Evolutionary conservation across 2,888 invertebrate genomes (phyloP), one percentile per base, ranked within the genome.

Genomic region (Diarsia dahlii): DNA sequence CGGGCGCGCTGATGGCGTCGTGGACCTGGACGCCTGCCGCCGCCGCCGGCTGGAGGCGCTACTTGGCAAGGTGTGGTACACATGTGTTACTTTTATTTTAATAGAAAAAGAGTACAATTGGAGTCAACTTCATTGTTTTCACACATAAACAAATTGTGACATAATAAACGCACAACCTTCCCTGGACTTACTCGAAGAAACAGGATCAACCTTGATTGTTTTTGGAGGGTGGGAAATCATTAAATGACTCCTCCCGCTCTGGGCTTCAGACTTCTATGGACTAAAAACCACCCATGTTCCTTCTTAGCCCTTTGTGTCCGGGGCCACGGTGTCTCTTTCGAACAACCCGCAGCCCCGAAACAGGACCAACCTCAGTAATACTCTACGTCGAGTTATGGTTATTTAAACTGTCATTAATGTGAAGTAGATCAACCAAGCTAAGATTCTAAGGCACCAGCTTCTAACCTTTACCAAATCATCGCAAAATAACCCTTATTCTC

Each of bases 1-100:
- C 98, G 58, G 99, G 99, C 62, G 97, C 99, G 80, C 97, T 98
- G 48, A 98, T 99, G 98, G 98, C 99, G 6, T 98, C 99, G 0
- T 99, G 99, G 99, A 98, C 99, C 50, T 99, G 99, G 99, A 99
- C 98, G 12, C 97, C 97, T 39, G 98, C 98, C 58, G 98, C 99
- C 9, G 93, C 98, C 10, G 97, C 98, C 86, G 98, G 98, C 20
- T 99, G 99, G 99, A 97, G 97, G 80, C 97, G 99, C 75, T 99
- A 98, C 93, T 95, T 99, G 76, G 97, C 98, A 91, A 98, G 98
- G 99, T 99, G 81, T 66, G 75, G 64, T 84, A 62, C 71, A 56
- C 28, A 62, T 67, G 69, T 63, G 71, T 78, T 48, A 39, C 20
- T 5, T 28, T 48, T 8, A 15, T 56, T 56, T n/a, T 52, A 45